Evolutionary conservation across 2,888 invertebrate species (phyloP), one percentile per base, ranked within the genome.

Genomic region (Calameuta pallipes): DNA sequence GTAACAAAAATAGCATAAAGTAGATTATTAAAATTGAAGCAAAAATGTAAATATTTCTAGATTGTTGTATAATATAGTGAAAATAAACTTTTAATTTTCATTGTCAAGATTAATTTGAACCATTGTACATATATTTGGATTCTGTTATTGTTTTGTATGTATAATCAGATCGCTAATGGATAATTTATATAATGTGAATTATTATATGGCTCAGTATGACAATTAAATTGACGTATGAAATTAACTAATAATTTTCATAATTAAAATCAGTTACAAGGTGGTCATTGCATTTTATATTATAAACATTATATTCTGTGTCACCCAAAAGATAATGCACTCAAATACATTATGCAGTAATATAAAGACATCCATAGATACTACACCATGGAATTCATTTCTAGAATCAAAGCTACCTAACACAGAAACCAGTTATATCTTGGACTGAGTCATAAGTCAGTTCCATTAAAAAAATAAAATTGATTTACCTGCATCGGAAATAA

Each of bases 1-100:
- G 84, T 85, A 79, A 80, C 13, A 80, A 75, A 75, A 81, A 37
- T 78, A 69, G 56, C 35, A 34, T 69, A 15, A 37, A 33, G 31
- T 36, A 69, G 71, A 69, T 56, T 37, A 34, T 74, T 36, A 73
- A 70, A 56, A 23, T 23, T 56, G 15, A 9, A 9, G 56, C 56
- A 23, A 56, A 23, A 23, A 56, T 56, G 2, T 23, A 56, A 56
- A 23, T 9, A 23, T 56, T 23, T 23, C 1, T 6, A 56, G 23
- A 56, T 23, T 9, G 2, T 15, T 56, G 56, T 9, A 56, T 56
- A 56, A 2, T 56, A 9, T 9, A 23, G 23, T 56, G 2, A 56
- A 56, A 56, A 23, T 56, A 1, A 56, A 9, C 9, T 56, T 56
- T 23, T 0, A 6, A 56, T 23, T 56, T 56, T 56, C 9, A 23